Conservation (phyloP, 1,140 invertebrate species). For the Sitophilus oryzae region DNA sequence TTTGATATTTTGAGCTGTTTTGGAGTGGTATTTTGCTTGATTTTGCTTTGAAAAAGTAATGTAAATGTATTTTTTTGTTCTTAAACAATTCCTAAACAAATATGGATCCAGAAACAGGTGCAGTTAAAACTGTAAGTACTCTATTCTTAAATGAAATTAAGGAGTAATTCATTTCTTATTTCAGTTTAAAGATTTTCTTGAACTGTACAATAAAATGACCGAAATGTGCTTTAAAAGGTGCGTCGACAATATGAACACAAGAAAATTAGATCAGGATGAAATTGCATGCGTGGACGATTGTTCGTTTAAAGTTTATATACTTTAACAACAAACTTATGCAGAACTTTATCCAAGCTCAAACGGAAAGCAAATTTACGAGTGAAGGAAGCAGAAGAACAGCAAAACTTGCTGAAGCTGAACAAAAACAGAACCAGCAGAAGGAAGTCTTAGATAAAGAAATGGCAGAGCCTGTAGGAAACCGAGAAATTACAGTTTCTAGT, state of each 20-base stretch:
- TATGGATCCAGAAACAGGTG: too few relatives aligned
- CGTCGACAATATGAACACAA: slow-evolving; percentile 81
- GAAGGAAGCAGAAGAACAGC: slow-evolving; percentile 31
- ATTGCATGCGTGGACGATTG: slow-evolving; percentile 33
- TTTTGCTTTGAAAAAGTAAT: too few relatives aligned
- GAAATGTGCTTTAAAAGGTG: slow-evolving; percentile 90
- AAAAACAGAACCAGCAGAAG: background rate
- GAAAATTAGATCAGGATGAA: slow-evolving; percentile 60
- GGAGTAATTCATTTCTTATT: too few relatives aligned
- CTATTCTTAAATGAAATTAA: too few relatives aligned
- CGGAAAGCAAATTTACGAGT: slow-evolving; percentile 30
- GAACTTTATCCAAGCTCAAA: slow-evolving; percentile 33
- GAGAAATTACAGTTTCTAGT: background rate
- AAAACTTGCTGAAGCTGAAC: too few relatives aligned
- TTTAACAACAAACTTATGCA: slow-evolving; percentile 38
- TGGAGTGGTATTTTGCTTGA: too few relatives aligned
- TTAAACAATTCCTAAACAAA: too few relatives aligned
- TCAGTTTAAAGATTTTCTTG: slow-evolving; percentile 86
- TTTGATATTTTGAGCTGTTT: too few relatives aligned
- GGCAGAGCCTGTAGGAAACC: background rate
- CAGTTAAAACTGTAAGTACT: too few relatives aligned
- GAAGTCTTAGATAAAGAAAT: background rate
- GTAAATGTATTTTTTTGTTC: too few relatives aligned
- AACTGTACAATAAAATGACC: slow-evolving; percentile 87
- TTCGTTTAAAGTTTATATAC: slow-evolving; percentile 36